Evolutionary conservation across 2,888 invertebrate genomes (phyloP).

Genomic region (Sinopyrophorus schimmeli): DNA sequence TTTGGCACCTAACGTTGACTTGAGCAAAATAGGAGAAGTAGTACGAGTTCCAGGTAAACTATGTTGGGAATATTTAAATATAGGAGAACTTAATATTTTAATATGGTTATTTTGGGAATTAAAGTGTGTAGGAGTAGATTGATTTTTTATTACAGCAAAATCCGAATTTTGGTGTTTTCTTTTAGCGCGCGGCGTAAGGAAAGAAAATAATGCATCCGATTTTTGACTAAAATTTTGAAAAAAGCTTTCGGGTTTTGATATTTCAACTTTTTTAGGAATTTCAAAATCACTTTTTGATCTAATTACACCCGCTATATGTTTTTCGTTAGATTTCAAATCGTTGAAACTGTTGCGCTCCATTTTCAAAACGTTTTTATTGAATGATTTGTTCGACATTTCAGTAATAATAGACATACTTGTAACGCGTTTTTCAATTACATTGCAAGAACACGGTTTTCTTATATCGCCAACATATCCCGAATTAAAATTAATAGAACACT

Average conservation of each 20-base stretch:
- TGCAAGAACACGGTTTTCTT: conserved; percentile 46
- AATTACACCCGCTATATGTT: conserved; percentile 40
- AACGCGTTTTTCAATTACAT: conserved; percentile 40
- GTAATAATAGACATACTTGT: conserved; percentile 30
- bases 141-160: conserved; percentile 27
- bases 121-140: conserved; percentile 41
- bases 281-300: conserved; percentile 53
- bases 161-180: conserved; percentile 42
- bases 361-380: too few species aligned
- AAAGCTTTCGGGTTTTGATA: conserved; percentile 27
- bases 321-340: conserved; percentile 6
- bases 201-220: conserved; percentile 58
- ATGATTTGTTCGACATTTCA: too few species aligned
- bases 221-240: conserved; percentile 44
- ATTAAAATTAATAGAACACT: too few species aligned
- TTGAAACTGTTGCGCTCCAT: conserved; percentile 21
- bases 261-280: conserved; percentile 40
- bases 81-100: conserved; percentile 44
- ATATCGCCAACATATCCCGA: too few species aligned
- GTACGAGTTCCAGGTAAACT: conserved; percentile 45
- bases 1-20: conserved; percentile 39
- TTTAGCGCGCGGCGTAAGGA: conserved; percentile 63
- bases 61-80: conserved; percentile 39
- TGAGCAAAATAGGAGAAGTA: conserved; percentile 48
- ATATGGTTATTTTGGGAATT: conserved; percentile 37